phyloP scores from a whole-genome alignment of 2,113 vertebrate species.

The Eurystomus gularis region DNA sequence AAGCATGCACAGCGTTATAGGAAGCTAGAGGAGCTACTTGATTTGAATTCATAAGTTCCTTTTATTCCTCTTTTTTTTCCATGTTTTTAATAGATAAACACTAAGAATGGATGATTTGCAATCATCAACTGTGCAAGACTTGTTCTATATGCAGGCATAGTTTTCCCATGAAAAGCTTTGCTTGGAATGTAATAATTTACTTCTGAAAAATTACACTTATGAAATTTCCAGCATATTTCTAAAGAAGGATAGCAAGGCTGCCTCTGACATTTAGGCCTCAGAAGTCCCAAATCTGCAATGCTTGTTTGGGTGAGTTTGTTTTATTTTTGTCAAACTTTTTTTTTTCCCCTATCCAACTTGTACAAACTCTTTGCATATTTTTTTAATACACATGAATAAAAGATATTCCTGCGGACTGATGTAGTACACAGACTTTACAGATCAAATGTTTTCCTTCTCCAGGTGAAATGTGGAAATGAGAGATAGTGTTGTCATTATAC shows the following conservation, averaged over 20 bases:
- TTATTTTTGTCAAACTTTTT: slow-evolving; percentile 50
- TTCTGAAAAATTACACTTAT: slow-evolving; percentile 13
- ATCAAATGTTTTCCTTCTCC: slow-evolving; percentile 74
- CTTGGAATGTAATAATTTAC: slow-evolving; percentile 36
- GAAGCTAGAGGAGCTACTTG: not conserved
- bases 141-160: slow-evolving; percentile 11
- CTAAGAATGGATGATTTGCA: slow-evolving; percentile 42
- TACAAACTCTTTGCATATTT: slow-evolving; percentile 70
- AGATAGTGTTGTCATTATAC: slow-evolving; percentile 73
- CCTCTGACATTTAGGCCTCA: slow-evolving; percentile 2
- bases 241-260: not conserved
- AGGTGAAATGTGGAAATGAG: slow-evolving; percentile 75
- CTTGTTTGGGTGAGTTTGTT: slow-evolving; percentile 39
- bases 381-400: slow-evolving; percentile 78
- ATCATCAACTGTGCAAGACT: slow-evolving; percentile 26
- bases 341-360: not conserved
- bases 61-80: not conserved
- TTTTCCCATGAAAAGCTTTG: slow-evolving; percentile 26
- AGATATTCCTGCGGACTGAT: slow-evolving; percentile 65
- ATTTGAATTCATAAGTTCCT: slow-evolving; percentile 8
- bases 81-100: slow-evolving; percentile 4
- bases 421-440: slow-evolving; percentile 63
- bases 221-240: not conserved
- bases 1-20: not conserved
- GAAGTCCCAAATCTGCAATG: not conserved